Evolutionary conservation across 2,888 invertebrate species (phyloP).

Genomic region (Sinelater perroti): DNA sequence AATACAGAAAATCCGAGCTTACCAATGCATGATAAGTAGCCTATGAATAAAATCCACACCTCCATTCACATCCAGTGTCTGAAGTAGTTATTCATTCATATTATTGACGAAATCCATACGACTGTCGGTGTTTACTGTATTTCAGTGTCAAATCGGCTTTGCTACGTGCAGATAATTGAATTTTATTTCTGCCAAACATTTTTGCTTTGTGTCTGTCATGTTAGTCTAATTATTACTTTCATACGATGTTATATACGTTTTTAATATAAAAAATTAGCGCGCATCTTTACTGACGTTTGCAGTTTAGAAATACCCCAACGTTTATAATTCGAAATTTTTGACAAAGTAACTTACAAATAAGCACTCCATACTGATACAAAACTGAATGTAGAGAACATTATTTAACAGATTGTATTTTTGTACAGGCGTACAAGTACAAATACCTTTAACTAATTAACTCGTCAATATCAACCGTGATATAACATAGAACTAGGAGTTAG

Average conservation of each 20-base stretch:
- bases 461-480: conserved; percentile 37
- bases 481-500: conserved; percentile 15
- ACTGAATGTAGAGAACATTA: conserved; percentile 1
- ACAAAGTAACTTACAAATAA: not conserved
- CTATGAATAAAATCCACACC: conserved; percentile 12
- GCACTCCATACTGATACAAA: not conserved
- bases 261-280: not conserved
- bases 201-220: conserved; percentile 6
- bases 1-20: conserved; percentile 15
- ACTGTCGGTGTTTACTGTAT: conserved; percentile 17
- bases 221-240: not conserved
- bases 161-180: conserved; percentile 9
- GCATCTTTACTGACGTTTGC: conserved; percentile 6
- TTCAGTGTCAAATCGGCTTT: conserved; percentile 18
- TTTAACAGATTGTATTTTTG: conserved; percentile 9
- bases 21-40: conserved; percentile 8
- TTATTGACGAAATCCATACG: conserved; percentile 5
- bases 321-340: conserved; percentile 29
- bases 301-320: conserved; percentile 32
- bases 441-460: conserved; percentile 19
- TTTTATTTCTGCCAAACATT: conserved; percentile 6
- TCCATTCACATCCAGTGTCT: conserved; percentile 9
- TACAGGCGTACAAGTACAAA: conserved; percentile 13
- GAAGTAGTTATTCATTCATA: conserved; percentile 2
- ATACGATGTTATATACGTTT: not conserved